These are phyloP conservation scores for Carcina quercana DNA, from an alignment of 2,888 invertebrate species.

Conservation along the genomic window DNA sequence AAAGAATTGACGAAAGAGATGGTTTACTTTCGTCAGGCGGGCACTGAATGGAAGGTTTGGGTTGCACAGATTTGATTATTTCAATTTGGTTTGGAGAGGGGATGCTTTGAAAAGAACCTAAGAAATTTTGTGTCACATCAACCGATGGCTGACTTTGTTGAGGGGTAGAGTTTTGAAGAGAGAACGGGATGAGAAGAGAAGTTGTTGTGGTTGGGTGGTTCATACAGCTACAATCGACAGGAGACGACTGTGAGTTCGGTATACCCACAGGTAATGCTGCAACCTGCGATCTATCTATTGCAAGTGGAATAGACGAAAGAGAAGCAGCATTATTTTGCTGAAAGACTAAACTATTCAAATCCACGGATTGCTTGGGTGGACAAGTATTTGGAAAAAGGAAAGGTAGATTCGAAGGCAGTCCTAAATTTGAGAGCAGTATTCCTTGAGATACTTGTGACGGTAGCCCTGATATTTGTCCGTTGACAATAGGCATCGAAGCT, in stretches of 20 bases:
- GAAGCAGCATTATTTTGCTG: conserved; percentile 8
- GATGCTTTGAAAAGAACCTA: conserved; percentile 12
- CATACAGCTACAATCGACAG: background rate
- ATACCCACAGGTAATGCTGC: background rate
- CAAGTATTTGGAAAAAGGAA: conserved; percentile 3
- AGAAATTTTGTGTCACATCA: background rate
- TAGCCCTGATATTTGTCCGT: conserved; percentile 2
- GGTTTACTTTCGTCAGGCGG: conserved; percentile 3
- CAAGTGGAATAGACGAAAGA: conserved; percentile 7
- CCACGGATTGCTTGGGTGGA: conserved; percentile 1
- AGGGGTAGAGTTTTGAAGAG: background rate
- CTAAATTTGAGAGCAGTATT: conserved; percentile 6
- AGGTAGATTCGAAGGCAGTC: conserved; percentile 7
- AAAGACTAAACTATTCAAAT: conserved; percentile 5
- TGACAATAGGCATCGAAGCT: conserved; percentile 4
- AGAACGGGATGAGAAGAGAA: background rate
- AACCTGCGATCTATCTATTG: background rate
- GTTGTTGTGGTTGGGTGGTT: background rate
- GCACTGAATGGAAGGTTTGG: conserved; percentile 5
- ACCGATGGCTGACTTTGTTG: background rate
- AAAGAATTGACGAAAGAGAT: background rate
- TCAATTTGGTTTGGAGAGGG: conserved; percentile 3
- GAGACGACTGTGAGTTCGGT: background rate
- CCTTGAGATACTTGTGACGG: conserved; percentile 11
- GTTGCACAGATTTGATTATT: background rate